Evolutionary conservation across 2,113 vertebrate species (phyloP).

Genomic region (Nibea coibor): DNA sequence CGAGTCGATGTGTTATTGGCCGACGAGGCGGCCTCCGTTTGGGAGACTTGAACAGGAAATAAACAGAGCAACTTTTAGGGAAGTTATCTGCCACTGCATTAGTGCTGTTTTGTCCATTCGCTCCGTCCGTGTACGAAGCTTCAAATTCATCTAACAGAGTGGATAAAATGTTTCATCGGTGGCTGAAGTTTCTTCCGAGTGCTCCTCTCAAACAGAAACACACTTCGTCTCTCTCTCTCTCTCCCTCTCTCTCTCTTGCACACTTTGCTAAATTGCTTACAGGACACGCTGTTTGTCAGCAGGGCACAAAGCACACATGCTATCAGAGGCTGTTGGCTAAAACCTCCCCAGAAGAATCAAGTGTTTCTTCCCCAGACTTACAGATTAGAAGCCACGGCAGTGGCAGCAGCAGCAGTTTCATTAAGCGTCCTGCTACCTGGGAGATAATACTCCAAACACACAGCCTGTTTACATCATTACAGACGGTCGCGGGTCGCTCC

Average conservation of each 20-base stretch:
- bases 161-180: not conserved
- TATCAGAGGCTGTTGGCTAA: slow-evolving; percentile 31
- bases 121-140: not conserved
- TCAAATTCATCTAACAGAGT: not conserved
- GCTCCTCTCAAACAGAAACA: not conserved
- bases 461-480: not conserved
- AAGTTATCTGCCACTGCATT: not conserved
- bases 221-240: slow-evolving; percentile 3
- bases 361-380: slow-evolving; percentile 17
- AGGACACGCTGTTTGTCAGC: slow-evolving; percentile 33
- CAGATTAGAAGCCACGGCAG: slow-evolving; percentile 16
- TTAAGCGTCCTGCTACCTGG: slow-evolving; percentile 14
- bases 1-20: slow-evolving; percentile 43
- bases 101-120: not conserved
- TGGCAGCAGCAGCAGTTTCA: not conserved
- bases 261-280: slow-evolving; percentile 43
- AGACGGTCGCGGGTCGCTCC: not conserved
- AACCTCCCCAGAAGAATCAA: slow-evolving; percentile 22
- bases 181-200: not conserved
- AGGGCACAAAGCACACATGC: slow-evolving; percentile 38
- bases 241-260: not conserved
- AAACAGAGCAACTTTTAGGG: not conserved
- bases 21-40: not conserved
- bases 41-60: slow-evolving; percentile 22
- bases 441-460: not conserved